Conservation (phyloP, 2,888 invertebrate species). For the Melieria omissa region DNA sequence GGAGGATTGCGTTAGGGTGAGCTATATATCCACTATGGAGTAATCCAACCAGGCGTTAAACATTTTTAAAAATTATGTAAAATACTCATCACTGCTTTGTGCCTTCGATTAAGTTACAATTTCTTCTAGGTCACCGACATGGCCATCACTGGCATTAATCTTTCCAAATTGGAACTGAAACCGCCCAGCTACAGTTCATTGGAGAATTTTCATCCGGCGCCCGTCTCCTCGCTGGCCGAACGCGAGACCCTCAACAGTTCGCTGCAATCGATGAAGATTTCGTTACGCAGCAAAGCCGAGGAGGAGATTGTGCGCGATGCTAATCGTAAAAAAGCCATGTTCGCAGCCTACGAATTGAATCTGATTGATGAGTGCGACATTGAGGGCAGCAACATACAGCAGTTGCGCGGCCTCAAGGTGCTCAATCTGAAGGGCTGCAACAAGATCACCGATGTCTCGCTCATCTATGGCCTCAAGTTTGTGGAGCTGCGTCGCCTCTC, state of each 20-base stretch:
- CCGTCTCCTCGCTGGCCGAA: constrained; percentile 34
- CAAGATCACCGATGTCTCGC: constrained; percentile 77
- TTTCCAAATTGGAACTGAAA: constrained; percentile 48
- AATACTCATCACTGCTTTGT: background rate
- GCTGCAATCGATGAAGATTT: constrained; percentile 66
- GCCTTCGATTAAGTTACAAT: background rate
- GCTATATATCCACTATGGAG: constrained; percentile 33
- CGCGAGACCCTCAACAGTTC: constrained; percentile 47
- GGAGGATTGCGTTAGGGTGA: constrained; percentile 70
- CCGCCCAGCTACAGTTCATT: constrained; percentile 43
- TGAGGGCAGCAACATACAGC: constrained; percentile 69
- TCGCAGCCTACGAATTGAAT: constrained; percentile 72
- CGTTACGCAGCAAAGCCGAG: constrained; percentile 75
- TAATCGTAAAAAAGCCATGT: constrained; percentile 72
- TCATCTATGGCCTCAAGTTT: constrained; percentile 76
- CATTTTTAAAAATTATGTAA: background rate
- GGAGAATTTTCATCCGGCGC: constrained; percentile 50
- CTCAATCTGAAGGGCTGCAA: constrained; percentile 77
- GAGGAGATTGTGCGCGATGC: constrained; percentile 77
- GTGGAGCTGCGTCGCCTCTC: constrained; percentile 73
- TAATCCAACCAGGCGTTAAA: background rate
- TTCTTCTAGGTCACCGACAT: constrained; percentile 70
- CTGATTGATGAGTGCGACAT: constrained; percentile 53
- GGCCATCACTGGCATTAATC: constrained; percentile 74
- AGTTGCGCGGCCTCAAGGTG: constrained; percentile 70